Conservation (phyloP, 2,888 invertebrate species). For the Prosapia bicincta region DNA sequence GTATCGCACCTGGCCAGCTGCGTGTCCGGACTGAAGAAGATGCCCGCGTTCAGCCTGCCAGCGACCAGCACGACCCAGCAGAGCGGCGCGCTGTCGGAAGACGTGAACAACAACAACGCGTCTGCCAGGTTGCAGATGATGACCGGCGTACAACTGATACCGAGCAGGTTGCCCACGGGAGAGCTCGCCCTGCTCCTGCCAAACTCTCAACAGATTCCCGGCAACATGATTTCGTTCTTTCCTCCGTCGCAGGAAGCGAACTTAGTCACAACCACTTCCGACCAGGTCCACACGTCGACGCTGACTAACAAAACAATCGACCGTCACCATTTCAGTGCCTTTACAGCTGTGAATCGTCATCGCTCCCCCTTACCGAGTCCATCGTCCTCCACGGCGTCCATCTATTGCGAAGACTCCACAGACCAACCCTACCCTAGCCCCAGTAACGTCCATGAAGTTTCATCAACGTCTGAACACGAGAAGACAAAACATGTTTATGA, state of each 20-base stretch:
- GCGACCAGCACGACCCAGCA: conserved; percentile 38
- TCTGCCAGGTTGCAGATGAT: conserved; percentile 41
- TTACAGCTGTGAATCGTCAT: conserved; percentile 45
- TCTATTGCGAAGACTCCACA: conserved; percentile 24
- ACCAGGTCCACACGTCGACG: conserved; percentile 4
- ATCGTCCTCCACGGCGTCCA: conserved; percentile 25
- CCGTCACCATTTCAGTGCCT: conserved; percentile 44
- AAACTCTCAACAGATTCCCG: conserved; percentile 49
- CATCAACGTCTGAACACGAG: conserved; percentile 9
- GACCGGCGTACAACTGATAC: conserved; percentile 58
- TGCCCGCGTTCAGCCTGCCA: conserved; percentile 25
- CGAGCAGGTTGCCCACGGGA: conserved; percentile 60
- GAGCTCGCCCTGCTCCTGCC: conserved; percentile 65
- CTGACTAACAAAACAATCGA: background rate
- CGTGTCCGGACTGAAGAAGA: conserved; percentile 43
- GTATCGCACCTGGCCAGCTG: conserved; percentile 74
- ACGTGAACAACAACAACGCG: conserved; percentile 37
- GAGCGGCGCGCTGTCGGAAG: conserved; percentile 14
- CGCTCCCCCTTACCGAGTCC: conserved; percentile 19
- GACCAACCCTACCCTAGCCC: conserved; percentile 27
- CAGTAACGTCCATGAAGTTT: conserved; percentile 28
- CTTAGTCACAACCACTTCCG: conserved; percentile 23
- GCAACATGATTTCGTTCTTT: conserved; percentile 51
- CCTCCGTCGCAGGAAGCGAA: conserved; percentile 43
- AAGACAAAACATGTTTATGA: background rate